Evolutionary conservation across 2,888 invertebrate genomes (phyloP), one percentile per base, ranked within the genome.

Genomic region (Osedax fenrisi): DNA sequence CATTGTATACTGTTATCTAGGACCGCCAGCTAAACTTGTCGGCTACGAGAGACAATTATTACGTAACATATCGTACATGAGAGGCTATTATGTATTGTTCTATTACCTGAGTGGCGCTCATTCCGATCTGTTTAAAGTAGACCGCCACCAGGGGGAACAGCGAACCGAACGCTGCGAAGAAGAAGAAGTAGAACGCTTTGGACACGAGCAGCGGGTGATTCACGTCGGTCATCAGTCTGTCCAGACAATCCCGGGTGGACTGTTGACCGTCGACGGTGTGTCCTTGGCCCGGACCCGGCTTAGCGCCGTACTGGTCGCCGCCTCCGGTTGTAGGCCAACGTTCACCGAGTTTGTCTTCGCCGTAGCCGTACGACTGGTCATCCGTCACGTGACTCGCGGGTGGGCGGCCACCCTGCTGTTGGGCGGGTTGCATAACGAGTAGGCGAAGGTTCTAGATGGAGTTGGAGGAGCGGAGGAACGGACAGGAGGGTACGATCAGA

Each of bases 121-220:
- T 95, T 76, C 95, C 95, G 90, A 97, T 91, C 87, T 97, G 97
- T 87, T 98, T 99, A 88, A 98, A 98, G 86, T 97, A 99, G 67
- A 98, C 93, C 56, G 95, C 97, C 90, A 98, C 92, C 77, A 99
- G 87, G 0, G 98, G 98, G 84, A 97, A 98, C 21, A 98, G 88
- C 0, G 94, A 94, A 3, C 98, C 98, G 84, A 98, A 98, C 0
- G 97, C 96, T 62, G 96, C 94, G 86, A 96, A 98, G 87, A 97
- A 98, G 88, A 96, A 96, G 86, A 99, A 96, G 85, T 98, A 98
- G 86, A 98, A 98, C 24, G 92, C 90, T 86, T 98, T 97, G 80
- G 94, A 94, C 74, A 94, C 90, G 79, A 97, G 88, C 73, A 98
- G 74, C 64, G 79, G 75, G 23, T 77, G 75, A 67, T 78, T 78